These are phyloP conservation scores for Drosophila ochracea DNA, from an alignment of 2,888 invertebrate species.

Conservation along the genomic window DNA sequence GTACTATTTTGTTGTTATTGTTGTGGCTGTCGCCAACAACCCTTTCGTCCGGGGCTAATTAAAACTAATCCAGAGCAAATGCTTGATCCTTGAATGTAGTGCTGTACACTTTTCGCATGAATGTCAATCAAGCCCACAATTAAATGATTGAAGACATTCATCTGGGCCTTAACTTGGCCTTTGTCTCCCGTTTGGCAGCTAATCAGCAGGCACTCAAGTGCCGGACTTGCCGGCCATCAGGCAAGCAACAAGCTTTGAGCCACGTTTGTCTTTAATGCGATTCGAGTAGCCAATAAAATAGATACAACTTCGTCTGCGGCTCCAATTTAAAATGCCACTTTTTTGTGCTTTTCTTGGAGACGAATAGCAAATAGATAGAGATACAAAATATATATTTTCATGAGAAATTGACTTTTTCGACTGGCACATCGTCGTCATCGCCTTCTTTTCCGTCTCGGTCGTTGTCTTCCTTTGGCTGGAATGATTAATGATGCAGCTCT, in stretches of 20 bases:
- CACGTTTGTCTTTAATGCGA: constrained; percentile 17
- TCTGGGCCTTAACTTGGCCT: constrained; percentile 18
- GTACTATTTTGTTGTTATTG: neutral
- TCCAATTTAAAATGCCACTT: constrained; percentile 60
- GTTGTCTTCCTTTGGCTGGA: constrained; percentile 74
- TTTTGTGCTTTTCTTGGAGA: constrained; percentile 47
- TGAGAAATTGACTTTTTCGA: constrained; percentile 83
- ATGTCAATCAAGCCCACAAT: constrained; percentile 72
- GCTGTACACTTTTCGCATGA: constrained; percentile 70
- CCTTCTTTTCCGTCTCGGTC: constrained; percentile 59
- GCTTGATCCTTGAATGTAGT: constrained; percentile 34
- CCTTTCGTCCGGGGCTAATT: constrained; percentile 70
- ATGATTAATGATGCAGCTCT: constrained; percentile 83
- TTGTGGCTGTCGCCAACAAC: constrained; percentile 31
- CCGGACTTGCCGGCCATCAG: constrained; percentile 10
- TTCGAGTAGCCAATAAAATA: constrained; percentile 33
- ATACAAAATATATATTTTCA: constrained; percentile 77
- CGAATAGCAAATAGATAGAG: constrained; percentile 74
- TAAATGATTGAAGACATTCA: constrained; percentile 77
- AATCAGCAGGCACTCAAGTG: constrained; percentile 44
- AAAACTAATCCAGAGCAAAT: constrained; percentile 71
- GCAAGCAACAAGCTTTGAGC: constrained; percentile 47
- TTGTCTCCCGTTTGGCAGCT: constrained; percentile 26
- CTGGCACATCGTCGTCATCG: constrained; percentile 51
- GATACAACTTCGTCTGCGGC: constrained; percentile 26